A percentile compares a stretch with the other conserved stretches of the same genome.
Conservation (phyloP, 2,797 vertebrate genomes). For the Otolemur crassicaudatus region DNA sequence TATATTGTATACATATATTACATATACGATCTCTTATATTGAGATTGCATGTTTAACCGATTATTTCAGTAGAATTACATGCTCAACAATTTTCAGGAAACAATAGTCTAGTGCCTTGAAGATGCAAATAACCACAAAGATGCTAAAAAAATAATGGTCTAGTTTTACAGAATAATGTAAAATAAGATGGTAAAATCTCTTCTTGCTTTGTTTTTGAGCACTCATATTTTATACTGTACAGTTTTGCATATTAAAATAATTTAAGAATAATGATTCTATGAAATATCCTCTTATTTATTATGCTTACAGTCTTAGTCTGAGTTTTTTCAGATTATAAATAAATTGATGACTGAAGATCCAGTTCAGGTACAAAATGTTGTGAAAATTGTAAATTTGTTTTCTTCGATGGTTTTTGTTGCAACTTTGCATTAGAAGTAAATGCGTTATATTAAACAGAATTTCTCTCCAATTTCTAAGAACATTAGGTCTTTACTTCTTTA, state of each 20-base stretch:
- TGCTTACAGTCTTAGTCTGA: neutral
- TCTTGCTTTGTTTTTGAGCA: neutral
- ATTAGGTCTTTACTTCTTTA: neutral
- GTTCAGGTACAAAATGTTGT: neutral
- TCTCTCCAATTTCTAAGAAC: neutral
- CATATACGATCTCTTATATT: neutral
- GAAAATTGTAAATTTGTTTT: neutral
- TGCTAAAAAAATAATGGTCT: neutral
- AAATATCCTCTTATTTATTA: neutral
- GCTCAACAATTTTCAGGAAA: neutral
- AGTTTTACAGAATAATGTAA: neutral
- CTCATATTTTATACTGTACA: neutral
- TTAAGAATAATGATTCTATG: neutral
- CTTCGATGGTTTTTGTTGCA: conserved; percentile 5
- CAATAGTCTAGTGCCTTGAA: neutral
- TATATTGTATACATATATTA: neutral
- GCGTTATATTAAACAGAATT: neutral
- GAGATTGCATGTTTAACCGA: neutral
- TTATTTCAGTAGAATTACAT: neutral
- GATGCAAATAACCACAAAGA: neutral
- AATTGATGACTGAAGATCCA: neutral
- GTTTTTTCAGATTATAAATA: neutral
- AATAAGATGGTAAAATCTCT: neutral
- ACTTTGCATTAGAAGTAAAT: neutral
- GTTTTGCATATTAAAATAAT: neutral